A percentile compares a stretch with the other conserved stretches of the same genome.
phyloP scores from a whole-genome alignment of 2,113 vertebrate species.

The Phrynosoma blainvillii region DNA sequence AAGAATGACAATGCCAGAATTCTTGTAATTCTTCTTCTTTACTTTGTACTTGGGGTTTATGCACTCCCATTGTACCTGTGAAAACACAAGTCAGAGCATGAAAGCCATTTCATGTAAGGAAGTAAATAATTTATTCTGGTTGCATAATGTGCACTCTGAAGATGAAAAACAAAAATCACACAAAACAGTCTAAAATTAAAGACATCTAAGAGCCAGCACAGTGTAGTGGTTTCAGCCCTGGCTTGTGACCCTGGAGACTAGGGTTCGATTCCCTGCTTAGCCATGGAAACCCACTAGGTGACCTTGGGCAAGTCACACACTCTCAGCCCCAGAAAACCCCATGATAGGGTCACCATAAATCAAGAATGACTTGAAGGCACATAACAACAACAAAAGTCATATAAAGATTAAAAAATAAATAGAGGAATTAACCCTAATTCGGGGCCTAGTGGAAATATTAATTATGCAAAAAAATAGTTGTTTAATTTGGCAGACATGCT shows the following conservation, averaged over 20 bases:
- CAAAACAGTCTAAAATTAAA: neutral
- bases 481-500: neutral
- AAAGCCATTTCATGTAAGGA: constrained; percentile 33
- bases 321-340: no score
- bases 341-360: no score
- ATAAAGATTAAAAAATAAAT: constrained; percentile 11
- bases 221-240: no score
- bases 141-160: neutral
- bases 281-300: no score
- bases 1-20: constrained; percentile 96
- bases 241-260: no score
- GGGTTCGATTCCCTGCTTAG: no score
- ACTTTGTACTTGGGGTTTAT: constrained; percentile 95
- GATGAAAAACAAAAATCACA: constrained; percentile 21
- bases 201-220: no score
- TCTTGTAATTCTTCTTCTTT: constrained; percentile 99
- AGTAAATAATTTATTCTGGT: constrained; percentile 24
- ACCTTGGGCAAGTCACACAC: no score
- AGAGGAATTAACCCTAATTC: constrained; percentile 3
- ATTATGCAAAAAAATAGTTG: accelerated
- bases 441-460: neutral
- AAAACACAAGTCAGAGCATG: constrained; percentile 34
- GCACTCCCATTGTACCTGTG: constrained; percentile 96
- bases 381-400: neutral
- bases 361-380: no score